Evolutionary conservation across 2,113 vertebrate species (phyloP), one percentile per base, ranked within the genome.

Genomic region (Oreotragus oreotragus): DNA sequence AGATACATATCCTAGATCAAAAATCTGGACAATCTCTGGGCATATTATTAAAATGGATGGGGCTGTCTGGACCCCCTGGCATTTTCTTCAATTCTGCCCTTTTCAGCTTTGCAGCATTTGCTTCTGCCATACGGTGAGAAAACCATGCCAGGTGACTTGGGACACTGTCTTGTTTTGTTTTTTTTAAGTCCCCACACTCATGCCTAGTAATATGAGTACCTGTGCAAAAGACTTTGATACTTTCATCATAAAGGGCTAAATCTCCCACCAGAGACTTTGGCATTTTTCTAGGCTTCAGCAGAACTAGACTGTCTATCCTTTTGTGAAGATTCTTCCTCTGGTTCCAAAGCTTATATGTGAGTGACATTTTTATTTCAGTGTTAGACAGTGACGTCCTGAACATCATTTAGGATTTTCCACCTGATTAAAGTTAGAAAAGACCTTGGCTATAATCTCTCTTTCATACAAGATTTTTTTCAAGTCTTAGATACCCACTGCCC

Each of bases 1-100:
- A 60, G 49, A 62, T 27, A 49, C 16, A 66, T 30, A 88, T 16
- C 53, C 14, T 70, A 73, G 49, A 53, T 57, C 55, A 95, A 47
- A 96, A 94, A 80, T 91, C 84, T 87, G 84, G 81, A 79, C 47
- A 57, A 30, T 81, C 88, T 90, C 86, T 79, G 51, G 92, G 49
- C 62, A 81, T 70, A 58, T 66, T 39, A 73, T 62, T 90, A 62
- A 84, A 81, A 94, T 57, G 47, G 47, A 95, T 58, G 87, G 70
- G 64, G 14, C 90, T 97, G 92, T 96, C 88, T 97, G 77, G 95
- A 94, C 87, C 81, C 90, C 81, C 92, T 64, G 90, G 85, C 14
- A 97, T 73, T 93, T 90, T 89, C 84, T 80, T 70, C 53, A 81
- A 5, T 84, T 77, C 51, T 92, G 45, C 55, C 86, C 96, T 94